Conservation (phyloP, 2,113 vertebrate species). For the Nothoprocta perdicaria region DNA sequence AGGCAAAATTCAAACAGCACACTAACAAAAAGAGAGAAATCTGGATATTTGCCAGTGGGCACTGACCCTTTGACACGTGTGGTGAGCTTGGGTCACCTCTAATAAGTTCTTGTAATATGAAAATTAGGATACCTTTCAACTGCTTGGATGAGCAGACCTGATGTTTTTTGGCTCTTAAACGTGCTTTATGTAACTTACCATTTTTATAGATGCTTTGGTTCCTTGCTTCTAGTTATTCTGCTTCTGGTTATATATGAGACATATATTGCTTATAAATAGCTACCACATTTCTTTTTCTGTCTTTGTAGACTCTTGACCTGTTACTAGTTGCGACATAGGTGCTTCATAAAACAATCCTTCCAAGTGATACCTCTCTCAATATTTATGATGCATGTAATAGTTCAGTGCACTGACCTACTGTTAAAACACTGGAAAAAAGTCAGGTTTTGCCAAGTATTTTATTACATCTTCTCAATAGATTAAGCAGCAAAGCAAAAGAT, state of each 20-base stretch:
- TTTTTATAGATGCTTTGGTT: neutral
- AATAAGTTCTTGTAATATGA: neutral
- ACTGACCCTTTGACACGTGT: neutral
- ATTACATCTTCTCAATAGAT: slow-evolving; percentile 12
- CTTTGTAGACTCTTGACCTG: slow-evolving; percentile 20
- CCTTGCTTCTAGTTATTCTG: neutral
- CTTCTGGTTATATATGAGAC: neutral
- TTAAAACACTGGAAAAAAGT: slow-evolving; percentile 24
- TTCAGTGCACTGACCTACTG: slow-evolving; percentile 8
- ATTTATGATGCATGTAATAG: slow-evolving; percentile 48
- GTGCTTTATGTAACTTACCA: neutral
- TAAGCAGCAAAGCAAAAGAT: slow-evolving; percentile 34
- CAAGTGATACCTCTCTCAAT: neutral
- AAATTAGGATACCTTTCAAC: neutral
- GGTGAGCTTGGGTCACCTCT: neutral
- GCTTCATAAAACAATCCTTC: neutral
- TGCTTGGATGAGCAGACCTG: neutral
- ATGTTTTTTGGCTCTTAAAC: neutral
- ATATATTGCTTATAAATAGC: neutral
- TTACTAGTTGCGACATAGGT: neutral
- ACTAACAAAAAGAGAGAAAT: neutral
- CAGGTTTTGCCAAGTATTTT: slow-evolving; percentile 43
- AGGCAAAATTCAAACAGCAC: neutral
- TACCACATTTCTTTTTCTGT: neutral
- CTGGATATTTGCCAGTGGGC: neutral